Conservation (phyloP, 2,888 invertebrate species). For the Phaedon cochleariae region DNA sequence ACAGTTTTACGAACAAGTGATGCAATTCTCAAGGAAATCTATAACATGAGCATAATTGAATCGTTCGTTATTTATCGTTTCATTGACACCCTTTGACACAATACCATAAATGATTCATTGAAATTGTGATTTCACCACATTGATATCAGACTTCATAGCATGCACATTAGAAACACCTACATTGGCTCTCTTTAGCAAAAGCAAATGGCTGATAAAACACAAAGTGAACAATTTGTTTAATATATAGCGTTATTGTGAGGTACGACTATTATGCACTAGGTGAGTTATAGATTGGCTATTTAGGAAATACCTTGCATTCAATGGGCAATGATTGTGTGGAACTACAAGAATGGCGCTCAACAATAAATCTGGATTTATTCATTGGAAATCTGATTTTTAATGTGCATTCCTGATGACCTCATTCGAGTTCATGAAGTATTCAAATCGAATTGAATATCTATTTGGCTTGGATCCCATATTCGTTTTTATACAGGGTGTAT, state of each 20-base stretch:
- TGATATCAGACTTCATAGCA: not conserved
- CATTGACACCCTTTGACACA: no score
- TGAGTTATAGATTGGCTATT: not conserved
- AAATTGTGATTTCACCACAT: no score
- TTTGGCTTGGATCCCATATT: not conserved
- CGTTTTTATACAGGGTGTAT: no score
- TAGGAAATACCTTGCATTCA: not conserved
- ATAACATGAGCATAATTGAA: no score
- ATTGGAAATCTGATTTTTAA: not conserved
- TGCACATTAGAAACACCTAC: not conserved
- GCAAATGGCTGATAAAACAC: conserved; percentile 9
- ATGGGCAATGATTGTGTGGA: not conserved
- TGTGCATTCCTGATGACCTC: not conserved
- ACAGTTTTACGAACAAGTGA: no score
- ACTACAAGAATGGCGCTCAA: not conserved
- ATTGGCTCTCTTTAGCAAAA: not conserved
- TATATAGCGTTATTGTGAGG: not conserved
- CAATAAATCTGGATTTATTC: not conserved
- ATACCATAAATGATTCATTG: no score
- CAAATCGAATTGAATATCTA: not conserved
- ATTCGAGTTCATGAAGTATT: not conserved
- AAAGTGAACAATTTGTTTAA: conserved; percentile 3
- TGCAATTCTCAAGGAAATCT: no score
- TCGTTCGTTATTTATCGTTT: no score
- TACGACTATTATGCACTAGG: not conserved